phyloP scores from a whole-genome alignment of 2,113 vertebrate genomes.

The Dunckerocampus dactyliophorus region DNA sequence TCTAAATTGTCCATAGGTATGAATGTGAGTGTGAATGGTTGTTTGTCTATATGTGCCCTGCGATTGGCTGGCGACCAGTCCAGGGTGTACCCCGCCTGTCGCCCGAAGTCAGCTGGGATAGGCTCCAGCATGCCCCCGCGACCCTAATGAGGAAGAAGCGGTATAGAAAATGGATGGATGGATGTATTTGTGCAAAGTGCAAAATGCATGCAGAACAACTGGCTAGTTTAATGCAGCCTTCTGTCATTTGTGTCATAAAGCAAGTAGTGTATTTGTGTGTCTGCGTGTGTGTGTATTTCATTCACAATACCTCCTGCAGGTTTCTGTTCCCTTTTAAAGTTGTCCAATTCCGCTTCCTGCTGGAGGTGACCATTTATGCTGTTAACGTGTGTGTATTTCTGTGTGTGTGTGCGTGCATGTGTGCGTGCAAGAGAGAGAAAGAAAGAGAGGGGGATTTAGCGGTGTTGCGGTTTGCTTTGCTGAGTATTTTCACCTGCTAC shows the following conservation, averaged over 20 bases:
- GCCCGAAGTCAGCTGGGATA: too few relatives aligned
- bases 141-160: too few relatives aligned
- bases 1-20: too few relatives aligned
- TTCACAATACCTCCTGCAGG: slow-evolving; percentile 40
- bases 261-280: slow-evolving; percentile 1
- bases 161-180: too few relatives aligned
- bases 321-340: slow-evolving; percentile 53
- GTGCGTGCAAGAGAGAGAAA: not conserved
- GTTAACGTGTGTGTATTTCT: slow-evolving; percentile 9
- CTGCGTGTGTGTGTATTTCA: slow-evolving; percentile 5
- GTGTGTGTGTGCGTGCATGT: slow-evolving; percentile 4
- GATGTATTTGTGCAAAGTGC: slow-evolving; percentile 1
- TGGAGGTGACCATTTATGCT: slow-evolving; percentile 47
- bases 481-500: not conserved
- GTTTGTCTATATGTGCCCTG: too few relatives aligned
- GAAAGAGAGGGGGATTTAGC: not conserved
- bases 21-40: too few relatives aligned
- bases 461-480: not conserved
- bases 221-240: slow-evolving; percentile 17
- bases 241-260: slow-evolving; percentile 18
- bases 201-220: slow-evolving; percentile 36
- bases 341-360: slow-evolving; percentile 54
- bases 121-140: too few relatives aligned
- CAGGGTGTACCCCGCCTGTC: too few relatives aligned
- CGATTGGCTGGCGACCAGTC: too few relatives aligned